These are phyloP conservation scores for Andrena marginata DNA, from an alignment of 2,888 invertebrate genomes.

Conservation along the genomic window DNA sequence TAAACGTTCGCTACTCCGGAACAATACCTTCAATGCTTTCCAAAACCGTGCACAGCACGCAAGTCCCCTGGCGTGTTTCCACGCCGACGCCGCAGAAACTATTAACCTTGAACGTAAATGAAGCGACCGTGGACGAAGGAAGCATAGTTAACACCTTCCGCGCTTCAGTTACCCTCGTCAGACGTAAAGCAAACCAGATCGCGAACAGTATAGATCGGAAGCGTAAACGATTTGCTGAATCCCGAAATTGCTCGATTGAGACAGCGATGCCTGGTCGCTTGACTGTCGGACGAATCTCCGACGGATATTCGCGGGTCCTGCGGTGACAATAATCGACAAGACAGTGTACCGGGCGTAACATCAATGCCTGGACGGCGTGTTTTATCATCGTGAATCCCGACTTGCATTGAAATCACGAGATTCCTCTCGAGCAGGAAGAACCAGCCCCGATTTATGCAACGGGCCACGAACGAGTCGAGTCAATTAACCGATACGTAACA, in stretches of 20 bases:
- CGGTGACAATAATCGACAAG: conserved; percentile 31
- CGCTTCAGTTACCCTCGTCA: neutral
- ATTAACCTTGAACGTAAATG: neutral
- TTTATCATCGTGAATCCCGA: conserved; percentile 71
- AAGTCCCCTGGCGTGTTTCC: no score
- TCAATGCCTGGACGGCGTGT: conserved; percentile 78
- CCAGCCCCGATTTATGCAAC: conserved; percentile 9
- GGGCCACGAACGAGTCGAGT: neutral
- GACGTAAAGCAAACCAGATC: neutral
- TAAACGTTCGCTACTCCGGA: no score
- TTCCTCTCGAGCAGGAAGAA: conserved; percentile 34
- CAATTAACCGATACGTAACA: neutral
- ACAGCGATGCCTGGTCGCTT: neutral
- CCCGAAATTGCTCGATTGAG: conserved; percentile 5
- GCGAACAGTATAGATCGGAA: no score
- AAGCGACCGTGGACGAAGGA: neutral
- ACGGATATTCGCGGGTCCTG: neutral
- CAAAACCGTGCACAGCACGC: no score
- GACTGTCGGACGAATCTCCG: neutral
- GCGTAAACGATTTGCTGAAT: neutral
- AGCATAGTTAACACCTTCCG: neutral
- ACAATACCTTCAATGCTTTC: no score
- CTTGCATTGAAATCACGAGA: conserved; percentile 81
- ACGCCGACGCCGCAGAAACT: neutral
- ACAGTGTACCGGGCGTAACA: conserved; percentile 70